Conservation (phyloP, 2,113 vertebrate genomes). For the Struthidea cinerea region DNA sequence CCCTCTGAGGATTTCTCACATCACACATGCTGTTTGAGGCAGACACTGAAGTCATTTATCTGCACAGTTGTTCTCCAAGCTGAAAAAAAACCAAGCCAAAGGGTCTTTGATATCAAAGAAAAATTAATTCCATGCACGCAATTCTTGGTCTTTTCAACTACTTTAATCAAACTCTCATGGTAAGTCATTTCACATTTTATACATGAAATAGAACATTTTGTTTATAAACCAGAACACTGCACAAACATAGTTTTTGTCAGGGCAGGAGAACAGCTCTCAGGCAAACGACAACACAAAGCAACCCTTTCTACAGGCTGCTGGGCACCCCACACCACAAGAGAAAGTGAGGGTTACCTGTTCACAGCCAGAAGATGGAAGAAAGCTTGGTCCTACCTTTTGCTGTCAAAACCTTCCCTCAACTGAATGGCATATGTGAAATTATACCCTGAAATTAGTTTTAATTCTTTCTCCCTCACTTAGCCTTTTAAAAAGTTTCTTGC, state of each 20-base stretch:
- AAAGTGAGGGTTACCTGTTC: background rate
- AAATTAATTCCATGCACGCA: background rate
- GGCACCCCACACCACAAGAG: background rate
- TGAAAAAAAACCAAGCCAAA: slow-evolving; percentile 3
- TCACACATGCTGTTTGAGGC: background rate
- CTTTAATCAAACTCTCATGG: slow-evolving; percentile 14
- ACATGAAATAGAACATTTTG: background rate
- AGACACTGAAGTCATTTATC: background rate
- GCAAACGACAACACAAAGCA: background rate
- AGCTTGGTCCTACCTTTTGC: background rate
- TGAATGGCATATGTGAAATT: too few relatives aligned
- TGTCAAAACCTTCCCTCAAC: background rate
- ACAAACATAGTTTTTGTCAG: background rate
- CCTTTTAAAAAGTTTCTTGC: background rate
- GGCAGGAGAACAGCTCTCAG: background rate
- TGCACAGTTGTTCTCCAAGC: background rate
- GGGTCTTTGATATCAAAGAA: slow-evolving; percentile 20
- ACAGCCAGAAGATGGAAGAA: background rate
- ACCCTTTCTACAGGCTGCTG: background rate
- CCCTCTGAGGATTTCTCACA: background rate
- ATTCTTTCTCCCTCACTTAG: background rate
- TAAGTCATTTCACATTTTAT: background rate
- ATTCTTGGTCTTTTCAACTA: slow-evolving; percentile 1
- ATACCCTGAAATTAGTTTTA: background rate
- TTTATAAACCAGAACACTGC: slow-evolving; percentile 8